Percentiles rank a stretch among this genome's conserved stretches.
Conservation (phyloP, 2,113 vertebrate genomes). For the Petromus typicus region DNA sequence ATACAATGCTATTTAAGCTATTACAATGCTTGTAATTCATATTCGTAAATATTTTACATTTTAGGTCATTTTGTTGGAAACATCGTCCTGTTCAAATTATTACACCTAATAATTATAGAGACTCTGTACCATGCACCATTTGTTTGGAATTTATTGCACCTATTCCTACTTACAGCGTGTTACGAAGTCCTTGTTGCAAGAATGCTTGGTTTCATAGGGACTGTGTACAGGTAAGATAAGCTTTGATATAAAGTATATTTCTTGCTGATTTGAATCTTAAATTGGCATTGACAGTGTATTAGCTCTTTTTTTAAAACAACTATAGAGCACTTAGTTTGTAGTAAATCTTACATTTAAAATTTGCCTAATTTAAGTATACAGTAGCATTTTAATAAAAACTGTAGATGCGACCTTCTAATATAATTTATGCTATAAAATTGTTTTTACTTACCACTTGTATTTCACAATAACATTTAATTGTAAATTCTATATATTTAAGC, state of each 20-base stretch:
- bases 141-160: slow-evolving; percentile 94
- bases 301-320: neutral
- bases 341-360: slow-evolving; percentile 35
- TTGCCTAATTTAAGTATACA: neutral
- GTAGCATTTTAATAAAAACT: slow-evolving; percentile 35
- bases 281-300: neutral
- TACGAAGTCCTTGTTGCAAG: slow-evolving; percentile 96
- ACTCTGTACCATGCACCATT: slow-evolving; percentile 93
- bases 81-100: slow-evolving; percentile 93
- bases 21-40: neutral
- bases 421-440: neutral
- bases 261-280: slow-evolving; percentile 57
- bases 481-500: slow-evolving; percentile 34
- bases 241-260: slow-evolving; percentile 44
- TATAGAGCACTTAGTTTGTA: neutral
- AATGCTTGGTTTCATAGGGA: slow-evolving; percentile 97
- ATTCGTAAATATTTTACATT: slow-evolving; percentile 62
- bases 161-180: slow-evolving; percentile 88
- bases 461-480: slow-evolving; percentile 47
- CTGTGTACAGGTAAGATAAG: slow-evolving; percentile 93
- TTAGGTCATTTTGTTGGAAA: slow-evolving; percentile 94
- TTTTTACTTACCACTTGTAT: slow-evolving; percentile 51
- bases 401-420: slow-evolving; percentile 4
- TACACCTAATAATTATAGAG: slow-evolving; percentile 80
- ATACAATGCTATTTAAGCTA: neutral